Base-by-base conservation (phyloP, 2,113 vertebrate genomes). In the Sitta europaea region DNA sequence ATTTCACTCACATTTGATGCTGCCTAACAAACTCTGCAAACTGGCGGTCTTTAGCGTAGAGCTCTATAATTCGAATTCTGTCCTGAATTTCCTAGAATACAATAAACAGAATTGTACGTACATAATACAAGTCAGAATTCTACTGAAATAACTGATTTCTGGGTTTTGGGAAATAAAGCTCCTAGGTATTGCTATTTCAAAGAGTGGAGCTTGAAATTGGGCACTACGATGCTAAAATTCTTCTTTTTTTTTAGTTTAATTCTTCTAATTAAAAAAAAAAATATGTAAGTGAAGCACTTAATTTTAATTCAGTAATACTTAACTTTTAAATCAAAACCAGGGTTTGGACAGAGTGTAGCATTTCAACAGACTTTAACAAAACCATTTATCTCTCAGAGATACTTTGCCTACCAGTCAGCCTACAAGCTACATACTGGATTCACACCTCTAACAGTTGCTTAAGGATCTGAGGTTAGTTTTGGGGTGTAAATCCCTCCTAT, bases 21-120 rank as follows among this genome's bases (percentile, higher is more conserved):
- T 99, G 98, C 96, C 98, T 98, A 80, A 99, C 98, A 88, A 99
- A 99, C 94, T 99, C 99, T 92, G 98, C 99, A 98, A 99, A 99
- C 96, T 99, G 99, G 23, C 98, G 98, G 92, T 99, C 99, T 91
- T 98, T 99, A 62, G 99, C 97, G 27, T 99, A 99, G 36, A 99
- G 98, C 91, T 99, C 99, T 97, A 99, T 98, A 97, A 99, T 99
- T 93, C 98, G 98, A 97, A 99, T 99, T 96, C 99, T 98, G 96
- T 99, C 99, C 97, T 99, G 99, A 97, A 99, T 99, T 98, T 99
- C 99, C 99, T 99, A 92, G 47, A 97, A 96, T 51, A 78, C 24
- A 94, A 96, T 62, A 74, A 31, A 65, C 12, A 80, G 28, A 89
- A 79, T 53, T 84, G 43, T 77, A 91, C 87, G 59, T 73, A 91